phyloP scores from a whole-genome alignment of 2,113 vertebrate genomes.

The Narcine bancroftii region DNA sequence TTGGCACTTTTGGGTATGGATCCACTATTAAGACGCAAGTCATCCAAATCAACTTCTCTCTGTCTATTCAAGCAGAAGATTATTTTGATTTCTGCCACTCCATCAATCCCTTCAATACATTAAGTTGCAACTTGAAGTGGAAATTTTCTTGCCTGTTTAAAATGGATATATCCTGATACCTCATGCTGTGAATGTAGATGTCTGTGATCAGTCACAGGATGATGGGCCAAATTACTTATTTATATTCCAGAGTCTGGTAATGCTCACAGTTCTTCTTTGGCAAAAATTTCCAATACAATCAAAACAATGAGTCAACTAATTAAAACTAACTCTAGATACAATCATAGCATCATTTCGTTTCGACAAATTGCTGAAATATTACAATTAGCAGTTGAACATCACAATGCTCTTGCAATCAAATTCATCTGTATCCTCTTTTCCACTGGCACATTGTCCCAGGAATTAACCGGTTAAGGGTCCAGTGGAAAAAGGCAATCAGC shows the following conservation, averaged over 20 bases:
- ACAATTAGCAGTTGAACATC: not conserved
- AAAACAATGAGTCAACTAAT: not conserved
- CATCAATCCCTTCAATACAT: not conserved
- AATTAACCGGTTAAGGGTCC: no score
- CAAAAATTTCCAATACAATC: not conserved
- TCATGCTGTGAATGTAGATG: not conserved
- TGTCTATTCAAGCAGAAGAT: not conserved
- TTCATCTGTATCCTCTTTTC: no score
- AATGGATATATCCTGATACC: not conserved
- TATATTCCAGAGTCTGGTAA: not conserved
- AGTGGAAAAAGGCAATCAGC: no score
- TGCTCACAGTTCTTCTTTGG: not conserved
- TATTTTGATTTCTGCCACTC: not conserved
- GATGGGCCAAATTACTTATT: not conserved
- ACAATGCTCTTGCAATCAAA: not conserved
- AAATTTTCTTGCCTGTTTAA: not conserved
- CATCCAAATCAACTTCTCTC: not conserved
- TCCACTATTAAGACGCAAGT: not conserved
- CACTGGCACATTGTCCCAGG: no score
- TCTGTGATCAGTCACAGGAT: not conserved
- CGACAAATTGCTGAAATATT: not conserved
- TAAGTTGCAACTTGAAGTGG: not conserved
- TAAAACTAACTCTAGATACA: not conserved
- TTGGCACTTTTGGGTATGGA: not conserved
- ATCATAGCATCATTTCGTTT: not conserved